Conservation (phyloP, 2,888 invertebrate species). For the Melieria picta region DNA sequence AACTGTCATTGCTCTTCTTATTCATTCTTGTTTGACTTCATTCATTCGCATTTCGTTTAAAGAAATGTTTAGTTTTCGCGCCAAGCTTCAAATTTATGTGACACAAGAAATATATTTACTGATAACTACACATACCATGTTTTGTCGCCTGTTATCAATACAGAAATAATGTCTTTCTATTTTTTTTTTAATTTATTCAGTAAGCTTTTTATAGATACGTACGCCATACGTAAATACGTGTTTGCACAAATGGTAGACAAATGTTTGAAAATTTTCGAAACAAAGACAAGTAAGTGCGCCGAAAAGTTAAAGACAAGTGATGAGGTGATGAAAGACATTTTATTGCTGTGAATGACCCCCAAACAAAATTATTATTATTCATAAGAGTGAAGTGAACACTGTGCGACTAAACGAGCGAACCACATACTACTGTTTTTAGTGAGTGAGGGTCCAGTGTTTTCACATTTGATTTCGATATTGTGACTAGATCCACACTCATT, state of each 20-base stretch:
- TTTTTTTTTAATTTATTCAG: too few relatives aligned
- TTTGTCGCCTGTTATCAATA: neutral
- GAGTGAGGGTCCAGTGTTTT: conserved; percentile 67
- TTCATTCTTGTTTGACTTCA: neutral
- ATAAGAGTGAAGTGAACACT: too few relatives aligned
- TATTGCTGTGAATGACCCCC: conserved; percentile 5
- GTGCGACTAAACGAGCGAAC: neutral
- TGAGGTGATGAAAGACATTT: neutral
- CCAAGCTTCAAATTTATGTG: conserved; percentile 30
- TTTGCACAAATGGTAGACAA: neutral
- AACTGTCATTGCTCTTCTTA: conserved; percentile 30
- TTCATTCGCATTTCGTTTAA: conserved; percentile 7
- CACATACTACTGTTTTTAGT: conserved; percentile 64
- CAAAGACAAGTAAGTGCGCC: neutral
- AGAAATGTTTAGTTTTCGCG: neutral
- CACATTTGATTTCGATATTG: conserved; percentile 63
- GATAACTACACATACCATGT: neutral
- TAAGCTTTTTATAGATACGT: neutral
- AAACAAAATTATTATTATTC: too few relatives aligned
- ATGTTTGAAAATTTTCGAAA: neutral
- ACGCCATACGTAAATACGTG: neutral
- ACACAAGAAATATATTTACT: conserved; percentile 4
- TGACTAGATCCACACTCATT: conserved; percentile 69
- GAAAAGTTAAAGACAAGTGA: neutral
- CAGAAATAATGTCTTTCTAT: too few relatives aligned